Evolutionary conservation across 2,888 invertebrate genomes (phyloP), one percentile per base, ranked within the genome.

Genomic region (Dicyrtomina minuta): DNA sequence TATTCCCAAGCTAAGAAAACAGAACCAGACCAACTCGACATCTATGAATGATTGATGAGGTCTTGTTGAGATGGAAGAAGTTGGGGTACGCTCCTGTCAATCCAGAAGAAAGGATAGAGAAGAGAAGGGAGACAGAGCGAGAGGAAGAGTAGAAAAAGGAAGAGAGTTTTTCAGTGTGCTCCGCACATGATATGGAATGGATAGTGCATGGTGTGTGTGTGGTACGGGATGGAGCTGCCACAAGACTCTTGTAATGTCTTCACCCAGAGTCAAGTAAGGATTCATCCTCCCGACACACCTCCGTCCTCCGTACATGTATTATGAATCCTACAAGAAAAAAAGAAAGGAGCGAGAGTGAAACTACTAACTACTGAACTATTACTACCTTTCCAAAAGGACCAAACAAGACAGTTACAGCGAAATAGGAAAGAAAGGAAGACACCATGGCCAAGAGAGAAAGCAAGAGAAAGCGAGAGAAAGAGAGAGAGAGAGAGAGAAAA

Each of bases 1-100:
- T 13, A 24, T 56, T 56, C 58, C 39, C 41, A 39, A 20, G 59
- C 43, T 22, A 43, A 33, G 58, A 58, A 43, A 43, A 44, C n/a
- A 61, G 24, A 44, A 8, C 17, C 27, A 22, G 8, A 26, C 33
- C 20, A 59, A 26, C 59, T 41, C 26, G 33, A 43, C 51, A 65
- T 46, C 51, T 51, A 58, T 69, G 64, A 69, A 69, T 69, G 69
- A 69, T 69, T 69, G 69, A 69, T 65, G 69, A 69, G 69, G 58
- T 69, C 65, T 69, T 69, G 58, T 69, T 69, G 64, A 65, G 65
- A n/a, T 20, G 51, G 20, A 64, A 44, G 64, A 59, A 59, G 59
- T 69, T 69, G 51, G 26, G 49, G 58, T 58, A 24, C 39, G 51
- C 39, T 51, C 51, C 49, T 69, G 64, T 64, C 64, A 64, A n/a